Percentiles rank a stretch among this genome's conserved stretches.
Conservation (phyloP, 2,113 vertebrate genomes). For the Pollimyrus isidori region DNA sequence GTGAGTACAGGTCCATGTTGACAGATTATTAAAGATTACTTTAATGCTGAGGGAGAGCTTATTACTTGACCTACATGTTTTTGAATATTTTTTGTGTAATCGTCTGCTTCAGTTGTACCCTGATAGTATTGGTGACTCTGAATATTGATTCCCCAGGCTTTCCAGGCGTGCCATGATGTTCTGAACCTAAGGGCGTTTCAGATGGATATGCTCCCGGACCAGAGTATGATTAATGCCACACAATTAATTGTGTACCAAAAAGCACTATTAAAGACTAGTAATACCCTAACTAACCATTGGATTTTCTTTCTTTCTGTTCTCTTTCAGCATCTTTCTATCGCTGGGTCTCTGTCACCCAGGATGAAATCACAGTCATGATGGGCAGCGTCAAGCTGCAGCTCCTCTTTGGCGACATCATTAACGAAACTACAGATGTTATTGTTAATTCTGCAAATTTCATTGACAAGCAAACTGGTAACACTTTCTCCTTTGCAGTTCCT, state of each 20-base stretch:
- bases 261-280: background rate
- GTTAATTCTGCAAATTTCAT: conserved; percentile 49
- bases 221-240: conserved; percentile 27
- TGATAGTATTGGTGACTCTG: background rate
- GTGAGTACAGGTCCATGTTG: conserved; percentile 24
- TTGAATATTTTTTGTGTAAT: background rate
- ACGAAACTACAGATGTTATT: conserved; percentile 43
- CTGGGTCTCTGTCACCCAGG: conserved; percentile 10
- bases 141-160: conserved; percentile 31
- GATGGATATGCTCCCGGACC: conserved; percentile 23
- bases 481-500: background rate
- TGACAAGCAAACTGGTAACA: conserved; percentile 25
- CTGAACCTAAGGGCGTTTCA: conserved; percentile 40
- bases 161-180: conserved; percentile 32
- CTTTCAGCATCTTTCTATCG: conserved; percentile 42
- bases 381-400: conserved; percentile 43
- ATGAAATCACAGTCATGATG: conserved; percentile 37
- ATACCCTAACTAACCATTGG: background rate
- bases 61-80: background rate
- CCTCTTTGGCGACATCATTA: conserved; percentile 40
- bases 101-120: background rate
- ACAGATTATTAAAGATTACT: background rate
- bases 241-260: background rate
- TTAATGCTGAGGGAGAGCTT: background rate
- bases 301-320: background rate